Percentiles rank a stretch among this genome's conserved stretches.
phyloP scores from a whole-genome alignment of 2,888 invertebrate species.

The Carpatolechia fugitivella region DNA sequence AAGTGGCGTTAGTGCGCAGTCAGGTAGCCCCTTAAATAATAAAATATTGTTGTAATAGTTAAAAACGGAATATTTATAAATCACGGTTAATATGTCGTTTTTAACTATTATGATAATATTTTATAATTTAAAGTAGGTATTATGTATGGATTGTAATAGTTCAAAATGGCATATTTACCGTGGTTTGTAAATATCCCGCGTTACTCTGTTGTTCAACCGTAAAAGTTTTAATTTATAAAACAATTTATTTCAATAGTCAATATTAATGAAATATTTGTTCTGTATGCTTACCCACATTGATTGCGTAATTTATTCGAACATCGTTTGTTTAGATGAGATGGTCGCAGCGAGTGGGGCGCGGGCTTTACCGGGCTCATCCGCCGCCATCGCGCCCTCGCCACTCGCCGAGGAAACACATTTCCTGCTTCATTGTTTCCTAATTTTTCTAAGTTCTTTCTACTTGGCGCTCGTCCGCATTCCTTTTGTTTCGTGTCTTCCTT shows the following conservation, averaged over 20 bases:
- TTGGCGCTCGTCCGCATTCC: conserved; percentile 43
- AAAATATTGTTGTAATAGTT: too few relatives aligned
- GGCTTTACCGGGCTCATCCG: conserved; percentile 3
- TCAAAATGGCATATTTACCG: too few relatives aligned
- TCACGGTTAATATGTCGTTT: too few relatives aligned
- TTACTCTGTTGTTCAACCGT: too few relatives aligned
- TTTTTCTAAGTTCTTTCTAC: conserved; percentile 63
- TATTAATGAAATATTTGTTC: not conserved
- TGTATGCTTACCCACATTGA: not conserved
- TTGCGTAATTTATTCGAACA: conserved; percentile 1
- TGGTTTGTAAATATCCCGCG: too few relatives aligned
- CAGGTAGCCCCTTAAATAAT: too few relatives aligned
- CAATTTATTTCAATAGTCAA: not conserved
- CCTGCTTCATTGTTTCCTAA: conserved; percentile 68
- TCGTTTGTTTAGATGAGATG: not conserved
- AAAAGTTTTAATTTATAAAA: too few relatives aligned
- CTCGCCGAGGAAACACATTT: conserved; percentile 59
- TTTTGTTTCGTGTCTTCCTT: conserved; percentile 62
- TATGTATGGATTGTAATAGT: too few relatives aligned
- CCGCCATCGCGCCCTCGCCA: conserved; percentile 30
- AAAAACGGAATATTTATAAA: too few relatives aligned
- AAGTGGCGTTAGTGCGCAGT: too few relatives aligned
- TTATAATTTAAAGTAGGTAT: too few relatives aligned
- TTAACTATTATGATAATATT: too few relatives aligned
- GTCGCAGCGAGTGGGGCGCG: not conserved